Evolutionary conservation across 2,888 invertebrate species (phyloP).

Genomic region (Stratiomys singularior): DNA sequence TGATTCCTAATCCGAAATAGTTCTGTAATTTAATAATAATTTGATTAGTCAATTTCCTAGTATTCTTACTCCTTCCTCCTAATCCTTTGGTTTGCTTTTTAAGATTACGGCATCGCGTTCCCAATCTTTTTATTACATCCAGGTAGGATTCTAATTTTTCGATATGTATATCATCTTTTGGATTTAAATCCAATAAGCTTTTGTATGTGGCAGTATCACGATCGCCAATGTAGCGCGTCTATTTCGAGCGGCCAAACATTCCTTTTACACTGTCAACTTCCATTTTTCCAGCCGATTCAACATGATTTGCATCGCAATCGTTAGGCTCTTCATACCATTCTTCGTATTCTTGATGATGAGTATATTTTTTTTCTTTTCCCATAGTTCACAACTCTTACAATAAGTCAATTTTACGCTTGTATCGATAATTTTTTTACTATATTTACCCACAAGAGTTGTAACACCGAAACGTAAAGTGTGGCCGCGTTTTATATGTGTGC

Average conservation of each 20-base stretch:
- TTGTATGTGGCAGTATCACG: constrained; percentile 51
- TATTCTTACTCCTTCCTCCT: constrained; percentile 44
- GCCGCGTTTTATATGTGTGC: constrained; percentile 50
- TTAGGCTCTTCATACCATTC: constrained; percentile 45
- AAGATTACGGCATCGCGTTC: constrained; percentile 49
- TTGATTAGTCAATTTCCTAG: constrained; percentile 50
- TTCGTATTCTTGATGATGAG: constrained; percentile 50
- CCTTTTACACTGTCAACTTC: constrained; percentile 49
- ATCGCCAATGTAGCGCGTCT: constrained; percentile 51
- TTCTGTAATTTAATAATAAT: constrained; percentile 54
- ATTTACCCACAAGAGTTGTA: constrained; percentile 51
- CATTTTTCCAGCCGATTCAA: constrained; percentile 53
- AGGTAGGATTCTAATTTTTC: constrained; percentile 32
- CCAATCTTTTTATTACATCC: constrained; percentile 47
- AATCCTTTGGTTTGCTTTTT: constrained; percentile 35
- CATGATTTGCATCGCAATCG: constrained; percentile 52
- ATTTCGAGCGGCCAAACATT: constrained; percentile 51
- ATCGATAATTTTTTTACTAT: constrained; percentile 52
- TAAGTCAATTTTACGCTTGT: constrained; percentile 50
- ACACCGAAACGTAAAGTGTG: constrained; percentile 51
- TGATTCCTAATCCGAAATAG: constrained; percentile 54
- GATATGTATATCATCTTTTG: constrained; percentile 43
- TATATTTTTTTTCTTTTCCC: neutral
- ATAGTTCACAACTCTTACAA: constrained; percentile 48
- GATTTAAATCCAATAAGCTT: constrained; percentile 51